A percentile compares a stretch with the other conserved stretches of the same genome.
phyloP scores from a whole-genome alignment of 2,113 vertebrate genomes.

The Dolichotis patagonum region DNA sequence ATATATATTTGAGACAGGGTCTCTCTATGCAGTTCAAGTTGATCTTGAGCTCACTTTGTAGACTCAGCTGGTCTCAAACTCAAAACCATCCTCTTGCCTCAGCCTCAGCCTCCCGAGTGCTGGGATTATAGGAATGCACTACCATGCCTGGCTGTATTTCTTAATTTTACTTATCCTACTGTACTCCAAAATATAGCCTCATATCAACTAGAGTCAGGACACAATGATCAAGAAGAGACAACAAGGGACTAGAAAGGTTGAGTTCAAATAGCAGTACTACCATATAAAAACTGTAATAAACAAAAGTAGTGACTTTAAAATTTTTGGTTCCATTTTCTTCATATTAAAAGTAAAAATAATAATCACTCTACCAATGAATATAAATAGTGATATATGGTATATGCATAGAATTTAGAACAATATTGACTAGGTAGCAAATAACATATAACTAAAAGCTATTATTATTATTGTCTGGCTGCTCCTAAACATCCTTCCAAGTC shows the following conservation, averaged over 20 bases:
- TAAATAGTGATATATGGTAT: neutral
- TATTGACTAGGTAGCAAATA: neutral
- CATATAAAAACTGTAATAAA: neutral
- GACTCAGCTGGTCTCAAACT: too few species aligned
- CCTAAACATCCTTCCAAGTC: neutral
- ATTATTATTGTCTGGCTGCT: neutral
- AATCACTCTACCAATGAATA: slow-evolving; percentile 16
- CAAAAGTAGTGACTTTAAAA: neutral
- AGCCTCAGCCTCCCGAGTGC: too few species aligned
- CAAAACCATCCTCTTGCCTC: too few species aligned
- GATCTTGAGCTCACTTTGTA: too few species aligned
- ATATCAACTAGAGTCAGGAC: neutral
- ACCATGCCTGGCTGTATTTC: neutral
- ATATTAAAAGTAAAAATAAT: slow-evolving; percentile 31
- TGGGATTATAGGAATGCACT: too few species aligned
- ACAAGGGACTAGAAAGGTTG: neutral
- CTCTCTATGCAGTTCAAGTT: neutral
- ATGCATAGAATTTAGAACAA: neutral
- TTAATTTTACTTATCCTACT: slow-evolving; percentile 2
- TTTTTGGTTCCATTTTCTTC: neutral
- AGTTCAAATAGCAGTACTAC: neutral
- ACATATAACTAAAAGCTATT: neutral
- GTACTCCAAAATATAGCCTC: neutral
- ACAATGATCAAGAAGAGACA: neutral
- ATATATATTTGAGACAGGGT: too few species aligned